A percentile compares a stretch with the other conserved stretches of the same genome.
phyloP scores from a whole-genome alignment of 1,140 invertebrate species.

The Cherax quadricarinatus region DNA sequence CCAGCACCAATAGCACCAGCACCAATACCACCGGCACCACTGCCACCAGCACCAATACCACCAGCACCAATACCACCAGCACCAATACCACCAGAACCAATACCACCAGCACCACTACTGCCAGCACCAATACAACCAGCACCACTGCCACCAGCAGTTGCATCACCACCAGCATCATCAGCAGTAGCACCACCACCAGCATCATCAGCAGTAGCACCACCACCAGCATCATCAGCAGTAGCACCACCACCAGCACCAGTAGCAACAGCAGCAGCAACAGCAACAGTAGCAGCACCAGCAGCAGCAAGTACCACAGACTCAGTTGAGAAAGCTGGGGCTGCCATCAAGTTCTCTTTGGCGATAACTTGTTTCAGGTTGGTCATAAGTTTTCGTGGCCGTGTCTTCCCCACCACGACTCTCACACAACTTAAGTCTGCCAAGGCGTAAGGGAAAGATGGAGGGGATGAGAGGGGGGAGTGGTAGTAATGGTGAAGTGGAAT shows the following conservation, averaged over 20 bases:
- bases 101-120: not conserved
- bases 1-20: not conserved
- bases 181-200: not conserved
- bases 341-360: constrained; percentile 12
- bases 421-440: constrained; percentile 25
- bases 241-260: not conserved
- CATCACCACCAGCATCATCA: not conserved
- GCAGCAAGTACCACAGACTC: not conserved
- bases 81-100: not conserved
- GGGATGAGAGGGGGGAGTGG: not conserved
- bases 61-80: no score
- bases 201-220: not conserved
- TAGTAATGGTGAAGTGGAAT: not conserved
- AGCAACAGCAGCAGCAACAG: not conserved
- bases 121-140: not conserved
- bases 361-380: constrained; percentile 36
- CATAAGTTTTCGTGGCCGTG: constrained; percentile 16
- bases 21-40: no score
- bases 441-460: not conserved
- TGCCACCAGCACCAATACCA: no score
- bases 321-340: not conserved
- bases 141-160: not conserved
- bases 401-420: constrained; percentile 10
- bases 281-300: not conserved
- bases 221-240: no score